These are phyloP conservation scores for Eristalis intricaria DNA, from an alignment of 2,888 invertebrate genomes.

Conservation along the genomic window DNA sequence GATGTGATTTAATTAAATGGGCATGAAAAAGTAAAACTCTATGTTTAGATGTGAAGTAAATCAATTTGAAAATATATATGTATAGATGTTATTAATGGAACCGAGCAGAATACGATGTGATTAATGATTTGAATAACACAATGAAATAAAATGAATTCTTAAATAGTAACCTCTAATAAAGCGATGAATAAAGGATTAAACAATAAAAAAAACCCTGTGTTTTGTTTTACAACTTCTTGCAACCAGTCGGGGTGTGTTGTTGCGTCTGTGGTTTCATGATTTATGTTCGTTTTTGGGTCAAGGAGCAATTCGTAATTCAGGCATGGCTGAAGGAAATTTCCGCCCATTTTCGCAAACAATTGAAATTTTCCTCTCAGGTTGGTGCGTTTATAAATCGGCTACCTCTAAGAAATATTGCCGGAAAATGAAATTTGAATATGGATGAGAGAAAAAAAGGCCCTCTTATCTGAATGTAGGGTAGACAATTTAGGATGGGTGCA, in stretches of 20 bases:
- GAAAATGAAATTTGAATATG: too few relatives aligned
- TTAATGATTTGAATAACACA: conserved; percentile 36
- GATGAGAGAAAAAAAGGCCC: too few relatives aligned
- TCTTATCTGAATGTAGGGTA: too few relatives aligned
- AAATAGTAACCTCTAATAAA: conserved; percentile 45
- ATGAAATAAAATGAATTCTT: conserved; percentile 19
- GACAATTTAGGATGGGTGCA: too few relatives aligned
- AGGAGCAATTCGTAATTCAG: neutral
- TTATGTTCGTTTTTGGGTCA: neutral
- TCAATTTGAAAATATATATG: conserved; percentile 20
- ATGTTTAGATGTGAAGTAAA: conserved; percentile 49
- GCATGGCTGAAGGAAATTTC: neutral
- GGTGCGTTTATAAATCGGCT: too few relatives aligned
- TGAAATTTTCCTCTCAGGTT: neutral
- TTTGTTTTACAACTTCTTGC: neutral
- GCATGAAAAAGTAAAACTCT: conserved; percentile 10
- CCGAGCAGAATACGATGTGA: conserved; percentile 4
- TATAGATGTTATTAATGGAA: conserved; percentile 56
- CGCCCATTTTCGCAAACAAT: neutral
- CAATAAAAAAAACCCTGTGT: neutral
- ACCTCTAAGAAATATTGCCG: too few relatives aligned
- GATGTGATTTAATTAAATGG: conserved; percentile 41
- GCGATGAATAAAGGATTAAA: conserved; percentile 57
- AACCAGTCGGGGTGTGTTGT: neutral
- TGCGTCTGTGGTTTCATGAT: neutral